Conservation (phyloP, 1,140 invertebrate genomes). For the Solenopsis invicta region DNA sequence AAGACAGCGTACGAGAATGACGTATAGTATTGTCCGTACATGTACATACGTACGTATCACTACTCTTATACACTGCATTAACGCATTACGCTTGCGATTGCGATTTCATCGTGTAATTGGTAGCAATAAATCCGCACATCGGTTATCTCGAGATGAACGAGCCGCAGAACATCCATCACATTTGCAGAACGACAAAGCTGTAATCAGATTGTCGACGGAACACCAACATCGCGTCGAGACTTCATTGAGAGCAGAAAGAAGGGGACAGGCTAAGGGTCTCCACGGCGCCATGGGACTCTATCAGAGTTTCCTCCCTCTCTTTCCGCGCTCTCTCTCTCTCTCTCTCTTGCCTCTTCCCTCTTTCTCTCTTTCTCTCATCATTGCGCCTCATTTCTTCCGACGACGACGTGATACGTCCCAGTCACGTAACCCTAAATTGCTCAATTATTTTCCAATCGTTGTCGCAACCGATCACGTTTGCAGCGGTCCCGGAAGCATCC, state of each 20-base stretch:
- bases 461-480: slow-evolving; percentile 47
- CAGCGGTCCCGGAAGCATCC: slow-evolving; percentile 23
- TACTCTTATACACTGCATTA: neutral
- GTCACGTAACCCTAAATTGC: slow-evolving; percentile 75
- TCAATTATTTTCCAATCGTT: slow-evolving; percentile 72
- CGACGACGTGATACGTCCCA: slow-evolving; percentile 57
- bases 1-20: neutral
- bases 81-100: slow-evolving; percentile 14
- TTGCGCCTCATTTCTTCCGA: slow-evolving; percentile 44
- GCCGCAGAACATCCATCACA: slow-evolving; percentile 55
- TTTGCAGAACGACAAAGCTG: slow-evolving; percentile 49
- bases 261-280: slow-evolving; percentile 1
- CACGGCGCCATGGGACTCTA: slow-evolving; percentile 39
- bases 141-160: slow-evolving; percentile 25
- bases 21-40: neutral
- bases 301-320: neutral
- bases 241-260: slow-evolving; percentile 20
- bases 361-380: neutral
- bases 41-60: neutral
- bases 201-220: slow-evolving; percentile 60
- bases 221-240: slow-evolving; percentile 17
- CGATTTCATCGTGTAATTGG: slow-evolving; percentile 44
- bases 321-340: neutral
- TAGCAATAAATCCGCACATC: slow-evolving; percentile 41
- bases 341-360: neutral